Conservation (phyloP, 2,113 vertebrate species). For the Abramis brama region DNA sequence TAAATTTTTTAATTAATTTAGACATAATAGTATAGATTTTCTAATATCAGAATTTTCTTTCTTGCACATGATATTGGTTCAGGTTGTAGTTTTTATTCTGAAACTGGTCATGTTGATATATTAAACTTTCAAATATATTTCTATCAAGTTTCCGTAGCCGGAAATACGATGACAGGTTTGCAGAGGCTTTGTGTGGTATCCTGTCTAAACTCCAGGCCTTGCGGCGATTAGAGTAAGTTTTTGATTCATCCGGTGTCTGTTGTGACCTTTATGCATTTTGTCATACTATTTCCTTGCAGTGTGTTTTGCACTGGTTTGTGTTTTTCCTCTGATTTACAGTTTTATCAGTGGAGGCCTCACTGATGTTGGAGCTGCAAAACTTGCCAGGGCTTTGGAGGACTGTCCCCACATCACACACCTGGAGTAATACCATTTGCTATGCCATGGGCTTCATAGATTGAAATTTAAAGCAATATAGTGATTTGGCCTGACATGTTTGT, state of each 20-base stretch:
- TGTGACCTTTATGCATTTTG: background rate
- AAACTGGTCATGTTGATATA: background rate
- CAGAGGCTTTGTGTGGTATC: slow-evolving; percentile 79
- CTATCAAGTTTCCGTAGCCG: slow-evolving; percentile 83
- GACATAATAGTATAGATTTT: background rate
- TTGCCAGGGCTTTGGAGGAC: slow-evolving; percentile 74
- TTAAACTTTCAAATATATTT: slow-evolving; percentile 27
- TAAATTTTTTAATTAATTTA: background rate
- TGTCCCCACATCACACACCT: slow-evolving; percentile 82
- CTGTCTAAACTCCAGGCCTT: slow-evolving; percentile 76
- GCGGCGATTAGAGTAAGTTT: slow-evolving; percentile 84
- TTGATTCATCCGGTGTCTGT: background rate
- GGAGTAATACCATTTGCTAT: slow-evolving; percentile 72
- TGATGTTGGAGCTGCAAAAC: slow-evolving; percentile 71
- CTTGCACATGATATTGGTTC: background rate
- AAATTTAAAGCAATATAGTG: background rate
- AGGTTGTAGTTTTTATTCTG: background rate
- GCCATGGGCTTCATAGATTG: background rate
- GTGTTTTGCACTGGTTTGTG: background rate
- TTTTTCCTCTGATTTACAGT: slow-evolving; percentile 66
- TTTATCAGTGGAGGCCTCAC: slow-evolving; percentile 79
- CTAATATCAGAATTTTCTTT: background rate
- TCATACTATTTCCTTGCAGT: background rate
- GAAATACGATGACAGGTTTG: slow-evolving; percentile 84
- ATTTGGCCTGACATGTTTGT: background rate